Conservation (phyloP, 2,113 vertebrate genomes). For the Oplegnathus fasciatus region DNA sequence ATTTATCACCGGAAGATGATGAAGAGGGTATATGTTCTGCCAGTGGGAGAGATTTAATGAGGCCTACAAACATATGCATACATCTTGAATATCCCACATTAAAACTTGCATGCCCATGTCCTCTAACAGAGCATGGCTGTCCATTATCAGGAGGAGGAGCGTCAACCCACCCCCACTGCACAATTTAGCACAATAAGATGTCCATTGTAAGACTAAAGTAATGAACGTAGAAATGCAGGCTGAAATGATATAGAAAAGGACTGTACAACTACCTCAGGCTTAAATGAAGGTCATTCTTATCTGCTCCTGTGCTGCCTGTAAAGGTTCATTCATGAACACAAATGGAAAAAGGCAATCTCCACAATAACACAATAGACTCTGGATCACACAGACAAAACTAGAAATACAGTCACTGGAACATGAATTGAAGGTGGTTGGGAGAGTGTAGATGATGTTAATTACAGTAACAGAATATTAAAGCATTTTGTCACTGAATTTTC, state of each 20-base stretch:
- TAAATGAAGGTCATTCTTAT: slow-evolving; percentile 20
- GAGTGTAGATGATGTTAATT: slow-evolving; percentile 10
- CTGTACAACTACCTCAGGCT: neutral
- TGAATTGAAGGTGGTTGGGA: neutral
- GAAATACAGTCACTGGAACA: slow-evolving; percentile 7
- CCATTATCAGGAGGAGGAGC: neutral
- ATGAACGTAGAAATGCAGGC: slow-evolving; percentile 10
- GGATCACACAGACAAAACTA: neutral
- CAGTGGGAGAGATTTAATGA: slow-evolving; percentile 18
- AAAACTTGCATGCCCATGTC: neutral
- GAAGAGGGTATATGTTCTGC: neutral
- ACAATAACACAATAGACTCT: neutral
- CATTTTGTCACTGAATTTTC: slow-evolving; percentile 4
- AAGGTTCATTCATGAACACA: neutral
- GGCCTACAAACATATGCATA: neutral
- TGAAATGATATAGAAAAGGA: neutral
- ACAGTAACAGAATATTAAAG: slow-evolving; percentile 15
- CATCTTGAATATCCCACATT: neutral
- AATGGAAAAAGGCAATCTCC: slow-evolving; percentile 22
- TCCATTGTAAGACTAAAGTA: neutral
- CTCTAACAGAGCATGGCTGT: neutral
- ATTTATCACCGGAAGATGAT: slow-evolving; percentile 25
- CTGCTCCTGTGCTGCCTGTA: neutral
- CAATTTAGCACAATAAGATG: neutral
- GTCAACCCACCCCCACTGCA: neutral